Conservation (phyloP, 2,888 invertebrate genomes). For the Baccha elongata region DNA sequence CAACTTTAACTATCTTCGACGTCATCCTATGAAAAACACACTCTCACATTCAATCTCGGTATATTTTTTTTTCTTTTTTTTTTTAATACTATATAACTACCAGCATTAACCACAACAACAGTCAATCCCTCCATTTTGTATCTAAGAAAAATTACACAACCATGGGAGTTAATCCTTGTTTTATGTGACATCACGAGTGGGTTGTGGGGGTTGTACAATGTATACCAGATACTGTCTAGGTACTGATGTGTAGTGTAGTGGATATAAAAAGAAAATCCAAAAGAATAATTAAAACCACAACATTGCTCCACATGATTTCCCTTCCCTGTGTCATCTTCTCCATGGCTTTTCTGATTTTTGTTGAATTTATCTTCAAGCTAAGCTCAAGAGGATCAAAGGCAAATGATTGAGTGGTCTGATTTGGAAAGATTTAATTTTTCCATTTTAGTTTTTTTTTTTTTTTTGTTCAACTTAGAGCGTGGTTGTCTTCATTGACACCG, state of each 20-base stretch:
- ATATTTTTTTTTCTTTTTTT: slow-evolving; percentile 3
- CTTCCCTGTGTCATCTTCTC: slow-evolving; percentile 4
- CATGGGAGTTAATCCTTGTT: slow-evolving; percentile 55
- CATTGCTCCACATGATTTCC: slow-evolving; percentile 53
- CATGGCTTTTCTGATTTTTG: background rate
- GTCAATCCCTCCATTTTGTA: slow-evolving; percentile 30
- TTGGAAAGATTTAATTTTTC: slow-evolving; percentile 38
- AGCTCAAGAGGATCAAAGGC: slow-evolving; percentile 62
- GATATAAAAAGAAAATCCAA: slow-evolving; percentile 26
- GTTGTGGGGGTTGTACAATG: slow-evolving; percentile 31
- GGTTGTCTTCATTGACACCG: slow-evolving; percentile 63
- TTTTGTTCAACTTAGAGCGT: slow-evolving; percentile 10
- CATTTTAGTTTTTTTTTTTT: slow-evolving; percentile 6
- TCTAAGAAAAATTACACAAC: slow-evolving; percentile 8
- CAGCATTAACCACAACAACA: slow-evolving; percentile 71
- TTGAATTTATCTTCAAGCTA: slow-evolving; percentile 45
- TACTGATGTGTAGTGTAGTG: background rate
- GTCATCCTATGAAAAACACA: slow-evolving; percentile 44
- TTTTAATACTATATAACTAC: no score
- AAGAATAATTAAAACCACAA: slow-evolving; percentile 72
- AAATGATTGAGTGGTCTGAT: slow-evolving; percentile 69
- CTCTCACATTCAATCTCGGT: slow-evolving; percentile 9
- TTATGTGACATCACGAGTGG: slow-evolving; percentile 62
- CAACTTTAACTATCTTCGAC: slow-evolving; percentile 37
- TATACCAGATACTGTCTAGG: background rate